phyloP scores from a whole-genome alignment of 2,888 invertebrate genomes.

The Steromphala cineraria region DNA sequence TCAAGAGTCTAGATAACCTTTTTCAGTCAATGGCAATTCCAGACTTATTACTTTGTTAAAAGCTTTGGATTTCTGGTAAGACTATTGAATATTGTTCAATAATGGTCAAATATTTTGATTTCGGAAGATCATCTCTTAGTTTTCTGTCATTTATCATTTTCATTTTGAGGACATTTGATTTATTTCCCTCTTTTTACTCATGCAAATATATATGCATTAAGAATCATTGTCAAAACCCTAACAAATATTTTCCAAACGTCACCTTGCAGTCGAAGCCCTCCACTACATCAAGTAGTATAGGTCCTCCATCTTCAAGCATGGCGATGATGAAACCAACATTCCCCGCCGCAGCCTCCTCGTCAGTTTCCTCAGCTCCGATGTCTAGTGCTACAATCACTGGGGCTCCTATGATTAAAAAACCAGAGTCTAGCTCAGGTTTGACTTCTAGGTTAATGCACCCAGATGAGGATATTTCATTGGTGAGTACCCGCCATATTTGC shows the following conservation, averaged over 20 bases:
- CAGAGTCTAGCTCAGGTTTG: conserved; percentile 73
- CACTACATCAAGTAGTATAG: conserved; percentile 6
- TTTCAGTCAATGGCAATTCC: no score
- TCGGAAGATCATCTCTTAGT: no score
- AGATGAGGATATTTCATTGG: conserved; percentile 74
- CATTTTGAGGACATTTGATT: no score
- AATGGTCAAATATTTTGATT: no score
- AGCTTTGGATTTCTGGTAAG: no score
- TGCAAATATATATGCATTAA: no score
- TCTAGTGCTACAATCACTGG: conserved; percentile 68
- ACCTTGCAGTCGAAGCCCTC: conserved; percentile 39
- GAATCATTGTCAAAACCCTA: no score
- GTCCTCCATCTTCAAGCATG: conserved; percentile 11
- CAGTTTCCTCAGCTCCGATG: conserved; percentile 28
- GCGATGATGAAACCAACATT: conserved; percentile 66
- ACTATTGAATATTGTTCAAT: no score
- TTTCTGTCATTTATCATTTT: no score
- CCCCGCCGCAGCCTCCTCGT: conserved; percentile 63
- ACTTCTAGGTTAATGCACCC: conserved; percentile 73
- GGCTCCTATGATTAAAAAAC: conserved; percentile 72
- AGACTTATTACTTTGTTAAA: no score
- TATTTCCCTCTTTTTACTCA: no score
- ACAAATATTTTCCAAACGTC: neutral
- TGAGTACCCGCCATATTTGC: conserved; percentile 47
- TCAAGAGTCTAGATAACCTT: no score